Percentiles rank a stretch among this genome's conserved stretches.
Conservation (phyloP, 2,888 invertebrate species). For the Phengaris alcon region DNA sequence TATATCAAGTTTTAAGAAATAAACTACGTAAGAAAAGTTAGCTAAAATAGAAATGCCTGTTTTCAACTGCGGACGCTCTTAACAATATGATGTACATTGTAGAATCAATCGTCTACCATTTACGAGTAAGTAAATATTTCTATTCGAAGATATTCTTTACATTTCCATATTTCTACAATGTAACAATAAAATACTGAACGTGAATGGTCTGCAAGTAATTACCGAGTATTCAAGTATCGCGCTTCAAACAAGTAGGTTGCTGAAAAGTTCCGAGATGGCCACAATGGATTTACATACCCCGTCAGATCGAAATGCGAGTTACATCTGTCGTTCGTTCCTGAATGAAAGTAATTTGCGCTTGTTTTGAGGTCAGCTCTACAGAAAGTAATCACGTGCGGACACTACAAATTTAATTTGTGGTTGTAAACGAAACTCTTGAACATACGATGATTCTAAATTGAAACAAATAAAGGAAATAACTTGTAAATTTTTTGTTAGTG, state of each 20-base stretch:
- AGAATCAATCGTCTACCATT: too few species aligned
- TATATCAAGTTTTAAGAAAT: constrained; percentile 5
- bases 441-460: too few species aligned
- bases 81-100: not conserved
- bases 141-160: not conserved
- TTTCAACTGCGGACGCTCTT: not conserved
- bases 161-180: constrained; percentile 12
- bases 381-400: constrained; percentile 1
- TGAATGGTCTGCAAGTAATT: constrained; percentile 1
- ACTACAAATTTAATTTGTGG: not conserved
- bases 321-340: not conserved
- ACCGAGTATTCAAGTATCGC: not conserved
- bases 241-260: constrained; percentile 1
- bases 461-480: too few species aligned
- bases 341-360: constrained; percentile 5
- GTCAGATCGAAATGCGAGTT: not conserved
- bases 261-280: not conserved
- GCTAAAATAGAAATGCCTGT: not conserved
- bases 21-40: not conserved
- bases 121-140: not conserved
- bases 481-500: too few species aligned
- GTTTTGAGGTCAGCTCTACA: constrained; percentile 6
- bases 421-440: not conserved
- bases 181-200: constrained; percentile 4
- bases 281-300: constrained; percentile 7